phyloP scores from a whole-genome alignment of 2,113 vertebrate species.

The Bolborhynchus lineola region DNA sequence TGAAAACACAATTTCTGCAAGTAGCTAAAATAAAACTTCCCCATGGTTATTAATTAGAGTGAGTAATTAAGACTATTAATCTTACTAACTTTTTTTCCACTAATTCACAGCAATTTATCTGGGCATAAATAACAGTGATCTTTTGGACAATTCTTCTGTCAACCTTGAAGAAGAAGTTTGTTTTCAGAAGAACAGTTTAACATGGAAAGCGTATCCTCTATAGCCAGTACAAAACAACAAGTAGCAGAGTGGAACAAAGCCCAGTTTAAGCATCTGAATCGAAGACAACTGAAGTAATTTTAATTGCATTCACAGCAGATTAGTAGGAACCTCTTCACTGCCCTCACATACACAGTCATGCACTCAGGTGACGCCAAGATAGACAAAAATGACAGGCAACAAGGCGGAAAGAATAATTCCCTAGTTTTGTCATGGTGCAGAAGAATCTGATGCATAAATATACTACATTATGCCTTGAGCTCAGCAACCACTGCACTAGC shows the following conservation, averaged over 20 bases:
- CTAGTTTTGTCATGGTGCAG: rapidly evolving
- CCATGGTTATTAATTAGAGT: conserved; percentile 52
- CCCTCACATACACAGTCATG: background rate
- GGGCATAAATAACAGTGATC: conserved; percentile 35
- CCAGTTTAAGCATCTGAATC: background rate
- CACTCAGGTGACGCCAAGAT: background rate
- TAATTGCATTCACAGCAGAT: background rate
- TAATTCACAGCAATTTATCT: conserved; percentile 16
- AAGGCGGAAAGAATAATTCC: background rate
- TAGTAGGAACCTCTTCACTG: background rate
- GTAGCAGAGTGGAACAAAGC: conserved; percentile 10
- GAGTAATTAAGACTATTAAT: conserved; percentile 72
- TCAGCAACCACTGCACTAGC: background rate
- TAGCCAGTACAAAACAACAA: background rate
- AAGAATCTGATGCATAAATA: background rate
- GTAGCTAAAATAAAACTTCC: conserved; percentile 51
- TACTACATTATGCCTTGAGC: rapidly evolving
- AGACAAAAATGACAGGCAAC: background rate
- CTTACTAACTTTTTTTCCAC: conserved; percentile 52
- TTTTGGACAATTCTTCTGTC: conserved; percentile 18
- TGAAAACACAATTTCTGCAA: conserved; percentile 42
- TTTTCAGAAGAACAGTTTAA: background rate
- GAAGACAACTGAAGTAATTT: background rate
- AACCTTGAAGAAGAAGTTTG: conserved; percentile 9
- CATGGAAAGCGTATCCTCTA: background rate